A percentile compares a stretch with the other conserved stretches of the same genome.
phyloP scores from a whole-genome alignment of 2,797 vertebrate species.

The Aeoliscus strigatus region DNA sequence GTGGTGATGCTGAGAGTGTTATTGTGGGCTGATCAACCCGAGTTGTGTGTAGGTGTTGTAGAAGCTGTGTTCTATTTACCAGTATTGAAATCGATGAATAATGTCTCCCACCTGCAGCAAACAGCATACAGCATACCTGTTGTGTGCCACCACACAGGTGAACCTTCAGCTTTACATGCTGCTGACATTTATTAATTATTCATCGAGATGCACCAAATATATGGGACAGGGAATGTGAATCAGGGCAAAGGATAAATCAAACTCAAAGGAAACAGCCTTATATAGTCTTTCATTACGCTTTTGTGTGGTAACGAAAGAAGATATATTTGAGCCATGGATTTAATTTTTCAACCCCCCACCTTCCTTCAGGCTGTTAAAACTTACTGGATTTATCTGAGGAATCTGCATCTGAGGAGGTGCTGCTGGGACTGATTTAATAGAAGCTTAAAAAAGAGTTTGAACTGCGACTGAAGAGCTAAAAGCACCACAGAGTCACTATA shows the following conservation, averaged over 20 bases:
- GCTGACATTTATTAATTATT: background rate
- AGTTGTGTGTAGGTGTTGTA: constrained; percentile 27
- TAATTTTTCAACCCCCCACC: constrained; percentile 16
- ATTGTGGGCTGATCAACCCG: constrained; percentile 16
- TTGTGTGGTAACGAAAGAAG: constrained; percentile 3
- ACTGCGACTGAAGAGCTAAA: constrained; percentile 4
- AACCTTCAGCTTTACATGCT: constrained; percentile 1
- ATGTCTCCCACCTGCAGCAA: constrained; percentile 15
- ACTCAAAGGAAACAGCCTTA: constrained; percentile 10
- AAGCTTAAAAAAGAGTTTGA: constrained; percentile 16
- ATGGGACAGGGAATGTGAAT: constrained; percentile 24
- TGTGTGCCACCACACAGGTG: constrained; percentile 25
- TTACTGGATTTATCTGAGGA: constrained; percentile 22
- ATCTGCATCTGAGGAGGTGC: constrained; percentile 34
- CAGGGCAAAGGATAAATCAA: constrained; percentile 18
- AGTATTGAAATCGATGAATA: constrained; percentile 39
- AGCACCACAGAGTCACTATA: background rate
- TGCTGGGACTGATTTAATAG: constrained; percentile 25
- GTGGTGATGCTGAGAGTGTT: constrained; percentile 14
- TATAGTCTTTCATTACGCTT: constrained; percentile 1
- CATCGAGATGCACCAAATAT: background rate
- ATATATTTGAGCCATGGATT: constrained; percentile 24
- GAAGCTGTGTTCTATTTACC: constrained; percentile 11
- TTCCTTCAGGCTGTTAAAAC: constrained; percentile 34
- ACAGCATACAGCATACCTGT: constrained; percentile 50